A percentile compares a stretch with the other conserved stretches of the same genome.
Conservation (phyloP, 2,888 invertebrate species). For the Andrena bicolor region DNA sequence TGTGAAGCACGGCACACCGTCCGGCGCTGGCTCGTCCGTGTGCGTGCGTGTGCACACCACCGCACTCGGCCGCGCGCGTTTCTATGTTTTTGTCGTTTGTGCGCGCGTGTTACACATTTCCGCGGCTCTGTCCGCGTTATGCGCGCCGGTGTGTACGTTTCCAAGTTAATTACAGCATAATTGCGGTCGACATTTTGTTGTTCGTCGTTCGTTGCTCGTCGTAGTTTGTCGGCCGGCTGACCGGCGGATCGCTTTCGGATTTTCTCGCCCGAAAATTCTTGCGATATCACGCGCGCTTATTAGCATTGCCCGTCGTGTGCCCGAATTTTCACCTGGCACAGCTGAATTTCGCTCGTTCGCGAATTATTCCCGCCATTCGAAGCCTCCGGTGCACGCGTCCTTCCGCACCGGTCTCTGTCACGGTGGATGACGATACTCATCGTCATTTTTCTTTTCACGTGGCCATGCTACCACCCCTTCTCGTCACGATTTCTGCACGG, state of each 20-base stretch:
- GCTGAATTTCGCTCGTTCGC: slow-evolving; percentile 40
- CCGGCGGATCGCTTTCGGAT: slow-evolving; percentile 64
- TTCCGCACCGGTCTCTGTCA: neutral
- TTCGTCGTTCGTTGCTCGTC: slow-evolving; percentile 72
- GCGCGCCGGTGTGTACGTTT: slow-evolving; percentile 68
- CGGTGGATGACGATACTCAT: neutral
- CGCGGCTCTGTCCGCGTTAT: slow-evolving; percentile 5
- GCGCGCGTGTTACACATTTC: slow-evolving; percentile 19
- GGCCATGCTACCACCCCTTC: too few relatives aligned
- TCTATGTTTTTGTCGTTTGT: slow-evolving; percentile 43
- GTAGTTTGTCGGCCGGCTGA: slow-evolving; percentile 68
- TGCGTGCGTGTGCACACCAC: neutral
- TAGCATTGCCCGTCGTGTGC: slow-evolving; percentile 53
- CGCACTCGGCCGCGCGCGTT: neutral
- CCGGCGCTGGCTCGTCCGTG: slow-evolving; percentile 38
- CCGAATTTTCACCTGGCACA: slow-evolving; percentile 30
- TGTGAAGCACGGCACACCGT: slow-evolving; percentile 78
- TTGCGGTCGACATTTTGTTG: slow-evolving; percentile 84
- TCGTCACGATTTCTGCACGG: neutral
- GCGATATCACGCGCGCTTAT: slow-evolving; percentile 67
- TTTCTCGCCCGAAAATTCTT: slow-evolving; percentile 69
- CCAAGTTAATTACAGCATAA: slow-evolving; percentile 85
- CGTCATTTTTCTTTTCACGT: too few relatives aligned
- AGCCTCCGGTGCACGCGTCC: slow-evolving; percentile 13
- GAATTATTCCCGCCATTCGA: slow-evolving; percentile 55